Evolutionary conservation across 2,797 vertebrate species (phyloP).

Genomic region (Nyctalus aviator): DNA sequence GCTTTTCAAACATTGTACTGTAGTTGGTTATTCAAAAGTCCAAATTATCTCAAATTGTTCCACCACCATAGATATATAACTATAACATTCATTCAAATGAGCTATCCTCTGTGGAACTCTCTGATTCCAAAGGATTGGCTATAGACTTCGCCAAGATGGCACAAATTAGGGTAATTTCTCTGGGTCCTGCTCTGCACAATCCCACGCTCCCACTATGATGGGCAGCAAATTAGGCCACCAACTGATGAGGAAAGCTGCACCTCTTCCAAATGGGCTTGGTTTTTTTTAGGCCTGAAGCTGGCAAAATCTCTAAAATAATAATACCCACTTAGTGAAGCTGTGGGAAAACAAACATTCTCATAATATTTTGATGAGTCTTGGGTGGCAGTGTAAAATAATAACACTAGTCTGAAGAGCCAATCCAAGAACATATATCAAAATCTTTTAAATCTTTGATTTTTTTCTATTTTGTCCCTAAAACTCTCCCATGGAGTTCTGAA

Average conservation of each 20-base stretch:
- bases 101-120: neutral
- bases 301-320: slow-evolving; percentile 42
- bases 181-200: neutral
- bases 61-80: slow-evolving; percentile 14
- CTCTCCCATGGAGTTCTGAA: neutral
- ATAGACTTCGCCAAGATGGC: neutral
- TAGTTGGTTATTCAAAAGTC: slow-evolving; percentile 73
- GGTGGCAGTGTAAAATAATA: neutral
- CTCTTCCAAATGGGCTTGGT: neutral
- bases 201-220: neutral
- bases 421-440: neutral
- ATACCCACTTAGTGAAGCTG: neutral
- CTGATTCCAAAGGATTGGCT: neutral
- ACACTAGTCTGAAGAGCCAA: neutral
- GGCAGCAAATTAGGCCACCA: neutral
- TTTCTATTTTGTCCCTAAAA: slow-evolving; percentile 12
- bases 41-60: slow-evolving; percentile 68
- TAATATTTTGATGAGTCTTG: slow-evolving; percentile 37
- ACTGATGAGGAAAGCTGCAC: neutral
- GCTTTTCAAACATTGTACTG: slow-evolving; percentile 76
- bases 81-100: slow-evolving; percentile 37
- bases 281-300: neutral
- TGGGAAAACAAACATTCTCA: neutral
- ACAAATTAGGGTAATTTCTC: neutral
- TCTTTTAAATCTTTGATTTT: neutral